phyloP scores from a whole-genome alignment of 1,140 invertebrate genomes.

The Euborellia annulipes region DNA sequence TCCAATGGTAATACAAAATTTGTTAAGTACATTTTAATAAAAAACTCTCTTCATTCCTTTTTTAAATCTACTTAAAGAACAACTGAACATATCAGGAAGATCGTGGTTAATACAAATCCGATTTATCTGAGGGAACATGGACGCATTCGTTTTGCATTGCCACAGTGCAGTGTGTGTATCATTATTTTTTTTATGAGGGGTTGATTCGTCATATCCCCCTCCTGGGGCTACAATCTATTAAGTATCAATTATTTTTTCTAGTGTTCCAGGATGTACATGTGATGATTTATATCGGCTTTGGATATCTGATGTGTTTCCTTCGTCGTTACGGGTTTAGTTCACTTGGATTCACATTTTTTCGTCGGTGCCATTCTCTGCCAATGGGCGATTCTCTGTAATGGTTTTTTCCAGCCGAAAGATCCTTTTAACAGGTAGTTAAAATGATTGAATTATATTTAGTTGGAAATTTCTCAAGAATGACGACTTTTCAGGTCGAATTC shows the following conservation, averaged over 20 bases:
- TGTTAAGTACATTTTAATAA: no score
- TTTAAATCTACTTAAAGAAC: no score
- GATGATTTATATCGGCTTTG: conserved; percentile 96
- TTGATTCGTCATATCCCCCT: no score
- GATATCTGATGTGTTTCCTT: conserved; percentile 91
- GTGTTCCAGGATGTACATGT: conserved; percentile 93
- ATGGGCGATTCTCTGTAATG: conserved; percentile 62
- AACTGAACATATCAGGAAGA: no score
- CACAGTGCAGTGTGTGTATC: no score
- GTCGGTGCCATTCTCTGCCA: conserved; percentile 61
- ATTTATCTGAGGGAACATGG: no score
- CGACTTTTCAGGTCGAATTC: conserved; percentile 14
- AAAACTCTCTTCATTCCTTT: no score
- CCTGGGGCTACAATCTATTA: neutral
- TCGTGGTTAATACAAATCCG: no score
- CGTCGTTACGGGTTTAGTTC: conserved; percentile 80
- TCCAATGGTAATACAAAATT: no score
- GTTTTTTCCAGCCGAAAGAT: conserved; percentile 45
- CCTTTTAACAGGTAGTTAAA: neutral
- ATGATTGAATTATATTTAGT: neutral
- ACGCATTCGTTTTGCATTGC: no score
- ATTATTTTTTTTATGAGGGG: no score
- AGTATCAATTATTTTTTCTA: conserved; percentile 27
- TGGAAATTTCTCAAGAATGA: conserved; percentile 9
- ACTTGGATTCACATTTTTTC: conserved; percentile 73